Base-by-base conservation (phyloP, 2,888 invertebrate species). In the Keiferia lycopersicella region DNA sequence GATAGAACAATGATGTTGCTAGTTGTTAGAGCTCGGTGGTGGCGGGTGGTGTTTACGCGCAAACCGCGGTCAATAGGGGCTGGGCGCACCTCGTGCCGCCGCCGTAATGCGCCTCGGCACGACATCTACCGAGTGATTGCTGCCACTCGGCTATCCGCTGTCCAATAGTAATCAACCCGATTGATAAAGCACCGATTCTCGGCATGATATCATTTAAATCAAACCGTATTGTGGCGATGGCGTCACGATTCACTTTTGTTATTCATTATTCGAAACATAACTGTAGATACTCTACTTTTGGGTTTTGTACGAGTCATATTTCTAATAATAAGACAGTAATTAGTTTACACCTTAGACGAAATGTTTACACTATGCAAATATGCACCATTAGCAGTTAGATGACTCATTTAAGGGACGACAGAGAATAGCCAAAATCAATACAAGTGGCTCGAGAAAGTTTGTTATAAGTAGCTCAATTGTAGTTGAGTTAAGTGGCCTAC, bases 1-100 rank as follows among this genome's bases (percentile, higher is more conserved):
- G 62, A 22, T 22, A 20, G 12, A 10, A 30, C 59, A 60, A 45
- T 51, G 20, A 20, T 16, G 1, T 56, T 58, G 10, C 45, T 26
- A 10, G 8, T 2, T 60, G 16, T 58, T 50, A 10, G 59, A 8
- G 11, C 39, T 64, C 65, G 67, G 71, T 75, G 78, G 76, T 82
- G 72, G 71, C 75, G 70, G 82, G 83, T 82, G 81, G 84, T 89
- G 88, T 87, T 88, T 88, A 87, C 86, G 85, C 86, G 86, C 82
- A 83, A 83, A 83, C 84, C 82, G 84, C 88, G 88, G 91, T 87
- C 89, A 88, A 87, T 85, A 88, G 87, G 87, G 80, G 65, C 61
- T 41, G 59, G 63, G 86, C 88, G 88, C 88, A 84, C 88, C 89
- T 87, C 34, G 3, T 34, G 34, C 10, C 78, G 82, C 73, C 82